Evolutionary conservation across 2,888 invertebrate genomes (phyloP), one percentile per base, ranked within the genome.

Genomic region (Abscondita cerata): DNA sequence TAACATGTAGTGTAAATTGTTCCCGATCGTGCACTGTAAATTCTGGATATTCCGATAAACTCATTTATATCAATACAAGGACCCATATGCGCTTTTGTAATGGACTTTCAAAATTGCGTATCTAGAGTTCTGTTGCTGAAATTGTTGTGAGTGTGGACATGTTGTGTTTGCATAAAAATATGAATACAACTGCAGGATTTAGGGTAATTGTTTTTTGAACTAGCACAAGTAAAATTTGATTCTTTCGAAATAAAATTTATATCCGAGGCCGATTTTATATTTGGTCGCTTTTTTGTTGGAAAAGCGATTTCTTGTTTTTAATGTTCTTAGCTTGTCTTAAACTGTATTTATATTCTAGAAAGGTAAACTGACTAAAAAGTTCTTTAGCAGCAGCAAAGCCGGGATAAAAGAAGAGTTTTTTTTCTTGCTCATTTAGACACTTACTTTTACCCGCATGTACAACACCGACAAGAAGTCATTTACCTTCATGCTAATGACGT

Each of bases 11-110:
- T 44, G 59, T 18, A 54, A 53, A 59, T 54, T 38, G 59, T 54
- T 48, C 41, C 31, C 48, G 15, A 33, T 53, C 41, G 52, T 12
- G 12, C 34, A 33, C 20, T 53, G 33, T 18, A 48, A 58, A 58
- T 55, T 25, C 25, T 25, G 25, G n/a, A 55, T 55, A 66, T 61
- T 68, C 67, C 68, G 68, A 66, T 63, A 68, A 68, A 65, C 67
- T 67, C 68, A 65, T 68, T 62, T 65, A 67, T 67, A 66, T 68
- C 65, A 66, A 66, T 64, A 64, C 54, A 62, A 53, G 67, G 65
- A 57, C 63, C 58, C 67, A 67, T 68, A 64, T 67, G 67, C 54
- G 64, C 46, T 65, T 52, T 41, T 53, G 59, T 61, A 68, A 68
- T 66, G 61, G 66, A 60, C 60, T 53, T 46, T 54, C 52, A 41